Evolutionary conservation across 2,888 invertebrate species (phyloP).

Genomic region (Hydropsyche betteni): DNA sequence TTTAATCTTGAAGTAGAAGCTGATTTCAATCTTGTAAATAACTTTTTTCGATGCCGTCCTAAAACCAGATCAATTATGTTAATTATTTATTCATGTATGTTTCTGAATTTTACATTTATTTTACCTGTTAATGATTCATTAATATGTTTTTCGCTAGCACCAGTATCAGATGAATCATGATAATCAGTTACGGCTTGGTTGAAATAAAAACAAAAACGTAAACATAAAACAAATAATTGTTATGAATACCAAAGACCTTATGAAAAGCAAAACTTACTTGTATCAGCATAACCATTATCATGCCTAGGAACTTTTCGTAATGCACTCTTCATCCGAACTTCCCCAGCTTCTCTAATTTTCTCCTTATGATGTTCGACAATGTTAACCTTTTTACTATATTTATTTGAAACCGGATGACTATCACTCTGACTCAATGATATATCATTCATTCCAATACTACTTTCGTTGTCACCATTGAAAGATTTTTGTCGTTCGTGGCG

Average conservation of each 20-base stretch:
- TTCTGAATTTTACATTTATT: too few species aligned
- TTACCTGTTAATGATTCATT: constrained; percentile 61
- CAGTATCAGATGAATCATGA: constrained; percentile 67
- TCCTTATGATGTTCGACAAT: constrained; percentile 53
- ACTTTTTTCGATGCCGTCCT: constrained; percentile 70
- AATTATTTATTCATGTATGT: neutral
- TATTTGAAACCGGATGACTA: constrained; percentile 51
- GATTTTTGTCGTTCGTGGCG: constrained; percentile 51
- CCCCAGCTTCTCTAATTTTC: constrained; percentile 52
- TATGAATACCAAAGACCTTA: neutral
- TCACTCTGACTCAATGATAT: constrained; percentile 51
- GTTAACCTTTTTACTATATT: constrained; percentile 44
- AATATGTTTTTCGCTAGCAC: constrained; percentile 61
- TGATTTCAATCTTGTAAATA: constrained; percentile 76
- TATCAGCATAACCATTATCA: constrained; percentile 44
- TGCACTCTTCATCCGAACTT: constrained; percentile 21
- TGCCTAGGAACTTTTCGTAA: constrained; percentile 39
- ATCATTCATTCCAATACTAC: constrained; percentile 52
- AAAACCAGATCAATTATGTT: neutral
- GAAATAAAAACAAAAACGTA: constrained; percentile 17
- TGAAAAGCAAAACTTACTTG: constrained; percentile 34
- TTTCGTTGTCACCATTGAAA: constrained; percentile 58
- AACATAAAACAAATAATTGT: neutral
- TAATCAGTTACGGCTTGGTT: constrained; percentile 58
- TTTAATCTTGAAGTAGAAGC: constrained; percentile 76